phyloP scores from a whole-genome alignment of 2,113 vertebrate species.

The Notothenia rossii region DNA sequence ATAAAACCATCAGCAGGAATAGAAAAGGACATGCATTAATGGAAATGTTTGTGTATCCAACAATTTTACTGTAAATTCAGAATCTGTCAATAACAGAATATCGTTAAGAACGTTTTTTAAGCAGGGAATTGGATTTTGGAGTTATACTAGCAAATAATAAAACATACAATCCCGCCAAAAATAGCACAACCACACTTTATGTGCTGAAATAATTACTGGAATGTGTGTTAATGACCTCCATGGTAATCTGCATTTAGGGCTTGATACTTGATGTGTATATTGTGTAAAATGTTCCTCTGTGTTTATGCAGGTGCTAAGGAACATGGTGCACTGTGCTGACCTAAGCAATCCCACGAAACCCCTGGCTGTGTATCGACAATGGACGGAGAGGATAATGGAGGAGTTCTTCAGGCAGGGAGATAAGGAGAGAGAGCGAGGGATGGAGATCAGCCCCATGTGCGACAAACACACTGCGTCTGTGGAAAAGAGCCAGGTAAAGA shows the following conservation, averaged over 20 bases:
- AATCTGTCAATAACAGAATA: not conserved
- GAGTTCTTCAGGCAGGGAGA: slow-evolving; percentile 96
- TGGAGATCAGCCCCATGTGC: slow-evolving; percentile 97
- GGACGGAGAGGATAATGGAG: slow-evolving; percentile 95
- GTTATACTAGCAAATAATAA: not conserved
- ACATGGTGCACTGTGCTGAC: slow-evolving; percentile 96
- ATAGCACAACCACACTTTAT: not conserved
- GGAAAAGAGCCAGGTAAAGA: slow-evolving; percentile 92
- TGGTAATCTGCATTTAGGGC: not conserved
- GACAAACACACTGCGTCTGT: slow-evolving; percentile 95
- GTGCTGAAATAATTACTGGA: not conserved
- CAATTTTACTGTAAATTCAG: not conserved
- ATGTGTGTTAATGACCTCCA: not conserved
- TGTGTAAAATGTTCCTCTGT: slow-evolving; percentile 16
- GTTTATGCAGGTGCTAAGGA: slow-evolving; percentile 89
- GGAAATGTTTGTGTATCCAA: not conserved
- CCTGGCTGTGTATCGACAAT: slow-evolving; percentile 91
- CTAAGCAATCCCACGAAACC: slow-evolving; percentile 96
- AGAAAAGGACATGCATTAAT: not conserved
- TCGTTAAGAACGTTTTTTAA: not conserved
- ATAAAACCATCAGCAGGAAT: too few relatives aligned
- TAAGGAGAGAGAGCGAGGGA: slow-evolving; percentile 90
- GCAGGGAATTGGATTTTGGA: not conserved
- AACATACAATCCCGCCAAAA: not conserved
- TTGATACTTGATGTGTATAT: not conserved